Evolutionary conservation across 2,888 invertebrate genomes (phyloP).

Genomic region (Tetranychus truncatus): DNA sequence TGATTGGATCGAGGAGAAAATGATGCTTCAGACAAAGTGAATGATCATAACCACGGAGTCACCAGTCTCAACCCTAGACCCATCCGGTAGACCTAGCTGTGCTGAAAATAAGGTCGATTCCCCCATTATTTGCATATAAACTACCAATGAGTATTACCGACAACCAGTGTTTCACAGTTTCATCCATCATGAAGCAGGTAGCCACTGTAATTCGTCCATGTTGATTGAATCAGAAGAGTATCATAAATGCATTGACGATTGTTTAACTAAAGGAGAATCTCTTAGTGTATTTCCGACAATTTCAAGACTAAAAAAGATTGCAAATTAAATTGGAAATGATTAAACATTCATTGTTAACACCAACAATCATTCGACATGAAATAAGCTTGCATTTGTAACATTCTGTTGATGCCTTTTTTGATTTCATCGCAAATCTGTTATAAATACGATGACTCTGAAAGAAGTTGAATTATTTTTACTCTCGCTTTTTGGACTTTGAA

Average conservation of each 20-base stretch:
- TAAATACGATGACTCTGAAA: too few relatives aligned
- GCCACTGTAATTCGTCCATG: slow-evolving; percentile 28
- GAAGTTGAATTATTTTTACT: too few relatives aligned
- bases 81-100: slow-evolving; percentile 40
- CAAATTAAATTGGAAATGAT: too few relatives aligned
- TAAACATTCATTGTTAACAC: too few relatives aligned
- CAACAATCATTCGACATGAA: too few relatives aligned
- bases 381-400: too few relatives aligned
- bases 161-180: slow-evolving; percentile 41
- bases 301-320: neutral
- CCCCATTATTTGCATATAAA: slow-evolving; percentile 37
- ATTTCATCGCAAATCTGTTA: too few relatives aligned
- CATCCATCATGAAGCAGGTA: slow-evolving; percentile 15
- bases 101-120: slow-evolving; percentile 39
- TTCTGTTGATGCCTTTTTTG: too few relatives aligned
- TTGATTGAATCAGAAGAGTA: slow-evolving; percentile 22
- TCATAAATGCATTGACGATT: neutral
- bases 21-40: slow-evolving; percentile 38
- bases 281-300: slow-evolving; percentile 39
- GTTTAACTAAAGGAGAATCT: slow-evolving; percentile 20
- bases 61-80: too few relatives aligned
- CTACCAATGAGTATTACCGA: slow-evolving; percentile 37
- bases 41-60: slow-evolving; percentile 38
- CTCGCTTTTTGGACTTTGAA: too few relatives aligned
- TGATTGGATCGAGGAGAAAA: slow-evolving; percentile 49